Evolutionary conservation across 1,140 invertebrate species (phyloP), one percentile per base, ranked within the genome.

Genomic region (Tetragonula clypearis): DNA sequence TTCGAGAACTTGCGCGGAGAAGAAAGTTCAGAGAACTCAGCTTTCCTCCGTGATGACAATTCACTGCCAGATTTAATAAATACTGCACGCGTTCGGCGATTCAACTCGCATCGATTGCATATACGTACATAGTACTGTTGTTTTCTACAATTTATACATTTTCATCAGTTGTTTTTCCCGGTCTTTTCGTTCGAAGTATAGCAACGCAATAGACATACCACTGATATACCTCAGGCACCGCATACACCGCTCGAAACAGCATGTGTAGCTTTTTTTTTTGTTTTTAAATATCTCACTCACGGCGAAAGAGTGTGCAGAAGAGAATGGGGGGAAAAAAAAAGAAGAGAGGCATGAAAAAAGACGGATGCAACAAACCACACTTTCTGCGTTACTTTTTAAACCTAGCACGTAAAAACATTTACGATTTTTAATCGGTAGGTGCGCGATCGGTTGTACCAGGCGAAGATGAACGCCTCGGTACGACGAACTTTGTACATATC

Each of bases 141-240:
- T 62, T 85, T 68, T 53, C 66, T 71, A 49, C 68, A 58, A 17
- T 69, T 82, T 79, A 55, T 84, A 58, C 79, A 41, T 78, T 75
- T 30, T 35, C 21, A 23, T 68, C 35, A 19, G 66, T 71, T 60
- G 62, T 69, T 82, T 30, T 79, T 41, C 68, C 55, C 23, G 62
- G 82, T 73, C n/a, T 73, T 82, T 62, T 79, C 53, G 65, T 65
- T 73, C 23, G 60, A 77, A 68, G 41, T 76, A 78, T 87, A 90
- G 80, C 76, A 84, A 84, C 86, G 86, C 90, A 91, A 91, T 92
- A 91, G 87, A 88, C 73, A 79, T 87, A 92, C 90, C 92, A 88
- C 90, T 92, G 92, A 93, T 92, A 93, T 93, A 93, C 92, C 92
- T 93, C 92, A 93, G 88, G 89, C 88, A 90, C 77, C 85, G 85